A percentile compares a stretch with the other conserved stretches of the same genome.
Conservation (phyloP, 2,113 vertebrate species). For the Barnardius zonarius region DNA sequence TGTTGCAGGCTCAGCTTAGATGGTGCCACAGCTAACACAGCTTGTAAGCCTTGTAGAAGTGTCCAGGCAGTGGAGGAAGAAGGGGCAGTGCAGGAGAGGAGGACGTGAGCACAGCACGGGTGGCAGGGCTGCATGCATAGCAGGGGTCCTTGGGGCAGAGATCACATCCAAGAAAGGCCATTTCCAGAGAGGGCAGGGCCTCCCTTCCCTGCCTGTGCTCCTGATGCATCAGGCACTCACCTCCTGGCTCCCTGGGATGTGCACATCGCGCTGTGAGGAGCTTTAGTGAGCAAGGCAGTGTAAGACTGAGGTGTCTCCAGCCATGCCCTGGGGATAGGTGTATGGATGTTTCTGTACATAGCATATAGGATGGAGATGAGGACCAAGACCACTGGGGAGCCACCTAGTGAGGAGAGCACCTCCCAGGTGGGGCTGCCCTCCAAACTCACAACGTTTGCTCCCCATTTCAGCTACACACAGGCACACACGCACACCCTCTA, state of each 20-base stretch:
- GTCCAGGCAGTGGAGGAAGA: neutral
- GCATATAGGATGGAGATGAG: neutral
- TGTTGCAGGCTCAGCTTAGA: neutral
- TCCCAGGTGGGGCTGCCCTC: neutral
- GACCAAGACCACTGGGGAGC: neutral
- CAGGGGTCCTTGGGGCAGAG: neutral
- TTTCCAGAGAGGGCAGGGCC: neutral
- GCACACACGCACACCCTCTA: neutral
- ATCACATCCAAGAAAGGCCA: neutral
- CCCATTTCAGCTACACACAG: neutral
- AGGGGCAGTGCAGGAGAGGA: neutral
- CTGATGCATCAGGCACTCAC: rapidly evolving
- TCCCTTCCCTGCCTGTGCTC: neutral
- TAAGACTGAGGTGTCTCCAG: rapidly evolving
- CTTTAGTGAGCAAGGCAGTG: neutral
- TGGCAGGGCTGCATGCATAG: neutral
- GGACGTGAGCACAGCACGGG: neutral
- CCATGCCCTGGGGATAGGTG: rapidly evolving
- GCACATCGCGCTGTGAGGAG: rapidly evolving
- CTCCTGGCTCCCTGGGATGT: rapidly evolving
- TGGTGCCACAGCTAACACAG: neutral
- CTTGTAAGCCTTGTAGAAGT: neutral
- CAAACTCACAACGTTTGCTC: neutral
- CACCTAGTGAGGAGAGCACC: neutral
- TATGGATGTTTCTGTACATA: neutral